Base-by-base conservation (phyloP, 2,113 vertebrate species). In the Hemiprocne comata region DNA sequence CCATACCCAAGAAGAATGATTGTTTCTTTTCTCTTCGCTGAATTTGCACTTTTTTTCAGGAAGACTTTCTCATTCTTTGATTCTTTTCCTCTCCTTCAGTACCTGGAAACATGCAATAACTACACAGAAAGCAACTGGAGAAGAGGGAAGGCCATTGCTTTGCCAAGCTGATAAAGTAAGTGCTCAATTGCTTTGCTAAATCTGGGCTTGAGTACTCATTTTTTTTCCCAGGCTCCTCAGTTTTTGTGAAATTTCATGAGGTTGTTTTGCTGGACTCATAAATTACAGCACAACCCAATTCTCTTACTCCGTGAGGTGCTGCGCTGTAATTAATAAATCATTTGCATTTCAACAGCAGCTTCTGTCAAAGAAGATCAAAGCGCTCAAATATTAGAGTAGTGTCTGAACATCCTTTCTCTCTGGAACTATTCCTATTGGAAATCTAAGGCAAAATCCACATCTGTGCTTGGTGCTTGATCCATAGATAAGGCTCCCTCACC, bases 281-380 rank as follows among this genome's bases (percentile, higher is more conserved):
- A 89, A 91, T 78, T 84, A 75, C 70, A 82, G 85, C 69, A 90
- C 87, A 95, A 74, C 82, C 57, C 55, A 90, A 53, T 87, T 95
- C 85, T 73, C 51, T 23, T 87, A 58, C 26, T 48, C 69, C 9
- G 14, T 48, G 82, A 95, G 92, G 82, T 83, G 72, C 57, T 51
- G 51, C 4, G 2, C 40, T 67, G 36, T 91, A 91, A 95, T 89
- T 93, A 95, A 95, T 73, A 91, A 87, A 92, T 82, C 29, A 95
- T 94, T 90, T 95, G 87, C 78, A 95, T 94, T 95, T 94, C 95
- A 83, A 91, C 87, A 67, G 85, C 82, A 85, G 64, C 78, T 93
- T 93, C 87, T 90, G 75, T 64, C 87, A 75, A 80, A 90, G 84
- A 87, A 87, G 91, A 95, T 95, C 87, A 96, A 93, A 95, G 67